Percentiles rank a stretch among this genome's conserved stretches.
Conservation (phyloP, 1,140 invertebrate genomes). For the Phymorhynchus buccinoides region DNA sequence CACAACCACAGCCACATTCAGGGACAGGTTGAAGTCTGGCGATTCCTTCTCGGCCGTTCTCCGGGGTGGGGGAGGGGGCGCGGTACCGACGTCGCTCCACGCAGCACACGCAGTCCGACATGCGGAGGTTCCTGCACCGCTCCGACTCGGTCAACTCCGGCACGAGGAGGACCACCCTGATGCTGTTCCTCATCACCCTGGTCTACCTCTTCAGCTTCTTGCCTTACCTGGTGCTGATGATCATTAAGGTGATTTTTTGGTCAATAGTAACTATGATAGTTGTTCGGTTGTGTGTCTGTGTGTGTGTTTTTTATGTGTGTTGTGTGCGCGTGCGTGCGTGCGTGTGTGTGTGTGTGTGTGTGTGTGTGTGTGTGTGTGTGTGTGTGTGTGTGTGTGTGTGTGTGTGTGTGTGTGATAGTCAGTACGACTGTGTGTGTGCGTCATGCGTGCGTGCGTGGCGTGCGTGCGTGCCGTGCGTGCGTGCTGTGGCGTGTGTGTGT, state of each 20-base stretch:
- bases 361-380: no score
- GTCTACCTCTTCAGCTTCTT: constrained; percentile 57
- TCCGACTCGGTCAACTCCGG: constrained; percentile 32
- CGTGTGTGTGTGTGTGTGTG: no score
- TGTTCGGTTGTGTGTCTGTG: no score
- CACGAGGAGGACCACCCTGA: constrained; percentile 43
- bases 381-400: no score
- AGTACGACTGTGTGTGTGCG: not conserved
- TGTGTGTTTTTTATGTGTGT: no score
- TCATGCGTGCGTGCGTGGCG: no score
- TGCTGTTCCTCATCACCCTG: constrained; percentile 55
- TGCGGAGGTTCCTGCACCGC: constrained; percentile 20
- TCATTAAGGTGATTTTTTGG: constrained; percentile 47
- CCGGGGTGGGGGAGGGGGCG: no score
- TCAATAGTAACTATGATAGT: no score
- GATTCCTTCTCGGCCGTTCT: constrained; percentile 28
- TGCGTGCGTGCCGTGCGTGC: no score
- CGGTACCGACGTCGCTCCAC: constrained; percentile 30
- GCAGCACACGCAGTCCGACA: constrained; percentile 20
- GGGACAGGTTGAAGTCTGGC: constrained; percentile 10
- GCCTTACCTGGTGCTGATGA: constrained; percentile 53
- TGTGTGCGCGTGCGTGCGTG: no score
- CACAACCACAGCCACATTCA: not conserved
- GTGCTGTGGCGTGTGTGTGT: no score
- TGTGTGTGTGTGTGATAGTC: not conserved